A percentile compares a stretch with the other conserved stretches of the same genome.
Conservation (phyloP, 1,140 invertebrate genomes). For the Chymomyza costata region DNA sequence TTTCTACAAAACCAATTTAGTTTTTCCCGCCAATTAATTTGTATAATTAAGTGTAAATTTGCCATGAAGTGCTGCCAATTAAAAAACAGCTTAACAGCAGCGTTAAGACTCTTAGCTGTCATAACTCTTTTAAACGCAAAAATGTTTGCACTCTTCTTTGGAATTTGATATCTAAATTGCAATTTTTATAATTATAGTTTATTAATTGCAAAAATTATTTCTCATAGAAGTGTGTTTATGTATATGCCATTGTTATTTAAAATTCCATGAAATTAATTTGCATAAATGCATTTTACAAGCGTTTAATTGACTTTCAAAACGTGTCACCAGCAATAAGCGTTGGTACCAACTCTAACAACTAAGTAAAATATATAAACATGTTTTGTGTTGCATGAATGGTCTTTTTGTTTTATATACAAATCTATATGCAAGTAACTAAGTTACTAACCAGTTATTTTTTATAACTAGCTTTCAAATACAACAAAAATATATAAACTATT, state of each 20-base stretch:
- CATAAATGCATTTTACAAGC: conserved; percentile 64
- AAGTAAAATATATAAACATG: conserved; percentile 36
- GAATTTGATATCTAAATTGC: no score
- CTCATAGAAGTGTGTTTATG: no score
- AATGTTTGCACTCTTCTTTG: no score
- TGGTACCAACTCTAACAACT: neutral
- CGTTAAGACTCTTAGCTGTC: no score
- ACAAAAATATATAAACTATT: conserved; percentile 5
- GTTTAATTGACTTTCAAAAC: conserved; percentile 67
- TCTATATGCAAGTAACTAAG: conserved; percentile 5
- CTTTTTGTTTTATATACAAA: conserved; percentile 15
- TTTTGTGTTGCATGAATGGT: conserved; percentile 57
- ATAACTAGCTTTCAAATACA: conserved; percentile 8
- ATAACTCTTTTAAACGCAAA: no score
- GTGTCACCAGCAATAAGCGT: conserved; percentile 36
- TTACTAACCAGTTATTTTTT: conserved; percentile 15
- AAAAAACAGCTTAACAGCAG: no score
- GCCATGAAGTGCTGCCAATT: no score
- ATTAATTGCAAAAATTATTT: no score
- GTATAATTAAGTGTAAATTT: no score
- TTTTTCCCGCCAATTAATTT: no score
- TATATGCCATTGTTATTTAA: conserved; percentile 8
- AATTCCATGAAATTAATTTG: conserved; percentile 36
- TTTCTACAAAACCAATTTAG: no score
- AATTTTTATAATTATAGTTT: no score